These are phyloP conservation scores for Chrysoperla carnea DNA, from an alignment of 1,140 invertebrate genomes.

Conservation along the genomic window DNA sequence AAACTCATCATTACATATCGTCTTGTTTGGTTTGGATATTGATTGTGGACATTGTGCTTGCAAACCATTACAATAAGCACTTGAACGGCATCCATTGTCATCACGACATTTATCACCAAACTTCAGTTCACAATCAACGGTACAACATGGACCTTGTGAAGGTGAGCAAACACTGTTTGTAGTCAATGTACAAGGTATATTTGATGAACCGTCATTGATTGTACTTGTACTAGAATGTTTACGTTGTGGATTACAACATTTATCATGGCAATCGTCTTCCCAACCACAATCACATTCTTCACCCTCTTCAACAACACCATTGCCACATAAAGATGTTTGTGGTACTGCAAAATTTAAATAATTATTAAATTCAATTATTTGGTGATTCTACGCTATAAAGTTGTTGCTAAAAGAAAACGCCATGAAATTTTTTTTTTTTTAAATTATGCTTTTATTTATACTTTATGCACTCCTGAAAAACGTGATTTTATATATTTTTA, in stretches of 20 bases:
- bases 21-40: slow-evolving; percentile 83
- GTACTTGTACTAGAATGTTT: slow-evolving; percentile 55
- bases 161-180: slow-evolving; percentile 63
- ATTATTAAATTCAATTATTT: no score
- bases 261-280: slow-evolving; percentile 84
- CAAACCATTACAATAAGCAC: slow-evolving; percentile 75
- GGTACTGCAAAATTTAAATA: slow-evolving; percentile 39
- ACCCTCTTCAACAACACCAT: slow-evolving; percentile 87
- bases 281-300: slow-evolving; percentile 99
- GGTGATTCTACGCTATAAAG: no score
- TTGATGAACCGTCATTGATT: no score
- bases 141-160: slow-evolving; percentile 90
- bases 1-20: slow-evolving; percentile 82
- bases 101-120: slow-evolving; percentile 79
- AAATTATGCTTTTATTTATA: no score
- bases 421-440: no score
- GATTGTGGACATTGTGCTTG: slow-evolving; percentile 77
- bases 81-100: slow-evolving; percentile 82
- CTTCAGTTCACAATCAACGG: slow-evolving; percentile 67
- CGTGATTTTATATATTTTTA: no score
- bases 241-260: slow-evolving; percentile 84
- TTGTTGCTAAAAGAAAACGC: no score
- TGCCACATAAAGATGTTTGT: slow-evolving; percentile 84
- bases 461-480: no score
- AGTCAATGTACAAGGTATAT: slow-evolving; percentile 56